These are phyloP conservation scores for Poeciliopsis turneri DNA, from an alignment of 2,797 vertebrate species.

Conservation along the genomic window DNA sequence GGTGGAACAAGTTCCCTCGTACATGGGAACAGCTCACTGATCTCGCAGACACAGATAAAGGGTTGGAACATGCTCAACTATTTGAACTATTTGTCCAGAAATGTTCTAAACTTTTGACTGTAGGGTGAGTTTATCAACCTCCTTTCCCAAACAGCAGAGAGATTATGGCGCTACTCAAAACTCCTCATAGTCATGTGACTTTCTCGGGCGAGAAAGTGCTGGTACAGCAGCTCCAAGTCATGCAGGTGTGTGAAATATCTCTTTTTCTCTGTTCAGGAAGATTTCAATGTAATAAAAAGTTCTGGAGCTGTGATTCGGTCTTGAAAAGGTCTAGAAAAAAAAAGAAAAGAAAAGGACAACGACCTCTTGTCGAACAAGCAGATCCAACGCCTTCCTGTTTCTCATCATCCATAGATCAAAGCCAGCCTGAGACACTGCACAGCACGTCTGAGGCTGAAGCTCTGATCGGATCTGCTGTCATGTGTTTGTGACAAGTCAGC, in stretches of 20 bases:
- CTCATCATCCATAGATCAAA: constrained; percentile 42
- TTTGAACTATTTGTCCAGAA: constrained; percentile 72
- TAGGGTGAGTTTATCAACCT: constrained; percentile 66
- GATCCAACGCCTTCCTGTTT: constrained; percentile 20
- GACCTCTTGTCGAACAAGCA: constrained; percentile 38
- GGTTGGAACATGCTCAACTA: constrained; percentile 72
- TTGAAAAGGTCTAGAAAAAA: not conserved
- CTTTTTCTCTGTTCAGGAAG: constrained; percentile 22
- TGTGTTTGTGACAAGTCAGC: constrained; percentile 34
- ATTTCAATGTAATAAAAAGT: constrained; percentile 34
- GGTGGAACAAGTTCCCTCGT: constrained; percentile 31
- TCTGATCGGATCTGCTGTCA: constrained; percentile 47
- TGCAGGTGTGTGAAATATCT: constrained; percentile 57
- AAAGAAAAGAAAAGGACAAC: not conserved
- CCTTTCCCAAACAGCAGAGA: constrained; percentile 59
- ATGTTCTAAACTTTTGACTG: constrained; percentile 64
- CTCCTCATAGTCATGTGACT: constrained; percentile 54
- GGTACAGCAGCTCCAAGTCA: constrained; percentile 45
- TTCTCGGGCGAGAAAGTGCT: constrained; percentile 49
- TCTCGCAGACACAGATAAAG: constrained; percentile 67
- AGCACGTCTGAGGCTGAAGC: constrained; percentile 22
- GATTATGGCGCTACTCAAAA: constrained; percentile 45
- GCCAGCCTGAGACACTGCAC: constrained; percentile 18
- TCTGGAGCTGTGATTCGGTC: constrained; percentile 20
- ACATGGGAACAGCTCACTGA: constrained; percentile 59